Percentiles rank a stretch among this genome's conserved stretches.
Evolutionary conservation across 2,888 invertebrate species (phyloP).

Genomic region (Bombylius major): DNA sequence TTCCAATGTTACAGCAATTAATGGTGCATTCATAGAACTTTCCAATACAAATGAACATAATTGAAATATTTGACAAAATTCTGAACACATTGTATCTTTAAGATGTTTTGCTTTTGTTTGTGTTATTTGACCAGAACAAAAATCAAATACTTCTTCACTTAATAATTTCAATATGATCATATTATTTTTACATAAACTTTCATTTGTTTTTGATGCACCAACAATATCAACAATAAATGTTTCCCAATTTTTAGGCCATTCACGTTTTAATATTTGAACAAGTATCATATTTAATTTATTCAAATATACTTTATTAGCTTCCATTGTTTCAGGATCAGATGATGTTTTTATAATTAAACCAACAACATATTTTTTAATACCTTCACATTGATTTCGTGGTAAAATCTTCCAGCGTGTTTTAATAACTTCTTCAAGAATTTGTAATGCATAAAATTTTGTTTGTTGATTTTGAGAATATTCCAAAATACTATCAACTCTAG

Average conservation of each 20-base stretch:
- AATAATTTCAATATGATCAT: constrained; percentile 96
- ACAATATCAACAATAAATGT: constrained; percentile 98
- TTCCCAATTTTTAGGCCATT: constrained; percentile 99
- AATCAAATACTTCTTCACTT: constrained; percentile 99
- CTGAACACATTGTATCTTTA: constrained; percentile 98
- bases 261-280: constrained; percentile 96
- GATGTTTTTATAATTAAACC: constrained; percentile 97
- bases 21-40: constrained; percentile 91
- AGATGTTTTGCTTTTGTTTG: constrained; percentile 98
- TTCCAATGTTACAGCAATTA: constrained; percentile 92
- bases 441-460: constrained; percentile 98
- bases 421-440: constrained; percentile 97
- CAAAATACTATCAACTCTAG: constrained; percentile 94
- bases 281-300: constrained; percentile 98
- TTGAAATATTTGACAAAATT: constrained; percentile 97
- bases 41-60: constrained; percentile 97
- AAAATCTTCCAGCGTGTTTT: constrained; percentile 98
- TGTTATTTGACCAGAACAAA: constrained; percentile 94
- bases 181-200: constrained; percentile 98
- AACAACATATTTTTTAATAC: constrained; percentile 98
- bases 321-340: constrained; percentile 77
- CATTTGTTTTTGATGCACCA: constrained; percentile 97
- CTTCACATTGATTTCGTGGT: constrained; percentile 96
- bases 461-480: constrained; percentile 96
- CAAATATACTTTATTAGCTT: constrained; percentile 88